These are phyloP conservation scores for Heliconius ethilla DNA, from an alignment of 2,888 invertebrate genomes.

Conservation along the genomic window DNA sequence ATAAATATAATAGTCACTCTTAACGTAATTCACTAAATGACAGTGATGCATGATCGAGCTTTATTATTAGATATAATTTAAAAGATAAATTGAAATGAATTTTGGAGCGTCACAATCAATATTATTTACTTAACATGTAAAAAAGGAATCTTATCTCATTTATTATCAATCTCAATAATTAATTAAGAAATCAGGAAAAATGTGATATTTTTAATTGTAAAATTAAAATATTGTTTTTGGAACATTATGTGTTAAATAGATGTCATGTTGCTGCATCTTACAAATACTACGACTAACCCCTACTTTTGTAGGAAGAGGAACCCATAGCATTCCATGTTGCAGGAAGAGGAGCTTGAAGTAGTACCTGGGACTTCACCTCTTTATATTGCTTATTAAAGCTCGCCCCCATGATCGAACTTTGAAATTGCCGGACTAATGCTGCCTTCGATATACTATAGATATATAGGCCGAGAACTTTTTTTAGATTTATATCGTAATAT, in stretches of 20 bases:
- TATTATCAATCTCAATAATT: constrained; percentile 1
- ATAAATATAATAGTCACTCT: too few species aligned
- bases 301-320: background rate
- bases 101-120: background rate
- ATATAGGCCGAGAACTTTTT: too few species aligned
- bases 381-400: too few species aligned
- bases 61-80: background rate
- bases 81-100: background rate
- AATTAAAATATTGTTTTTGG: background rate
- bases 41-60: constrained; percentile 14
- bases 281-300: background rate
- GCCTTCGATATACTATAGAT: too few species aligned
- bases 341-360: background rate
- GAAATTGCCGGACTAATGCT: too few species aligned
- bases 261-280: background rate
- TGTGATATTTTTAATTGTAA: background rate
- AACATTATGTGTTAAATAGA: background rate
- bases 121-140: background rate
- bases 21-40: background rate
- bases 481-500: background rate
- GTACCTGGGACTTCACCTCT: too few species aligned
- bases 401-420: too few species aligned
- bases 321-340: background rate
- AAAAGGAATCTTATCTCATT: constrained; percentile 7
- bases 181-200: background rate